These are phyloP conservation scores for Plecturocebus donacophilus DNA, from an alignment of 2,113 vertebrate genomes.

Conservation along the genomic window DNA sequence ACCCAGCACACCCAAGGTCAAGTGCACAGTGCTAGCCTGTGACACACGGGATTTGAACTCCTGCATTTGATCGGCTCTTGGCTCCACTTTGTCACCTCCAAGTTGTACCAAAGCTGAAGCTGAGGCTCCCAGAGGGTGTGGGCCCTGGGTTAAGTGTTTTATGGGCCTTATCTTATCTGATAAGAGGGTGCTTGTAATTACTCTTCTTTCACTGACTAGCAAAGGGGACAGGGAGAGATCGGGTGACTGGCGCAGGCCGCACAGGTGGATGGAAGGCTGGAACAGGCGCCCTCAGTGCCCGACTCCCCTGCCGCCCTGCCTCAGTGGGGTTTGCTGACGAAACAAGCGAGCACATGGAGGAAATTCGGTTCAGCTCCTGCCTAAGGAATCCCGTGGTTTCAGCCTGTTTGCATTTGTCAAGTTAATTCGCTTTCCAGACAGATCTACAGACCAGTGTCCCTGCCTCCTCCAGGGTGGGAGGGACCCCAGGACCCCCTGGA, in stretches of 20 bases:
- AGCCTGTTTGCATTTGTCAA: slow-evolving; percentile 74
- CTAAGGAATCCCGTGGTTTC: slow-evolving; percentile 11
- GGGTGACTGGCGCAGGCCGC: not conserved
- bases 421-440: slow-evolving; percentile 79
- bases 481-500: too few species aligned
- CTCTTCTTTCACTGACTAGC: not conserved
- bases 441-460: slow-evolving; percentile 67
- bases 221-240: not conserved
- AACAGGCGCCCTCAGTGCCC: not conserved
- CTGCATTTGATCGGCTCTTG: not conserved
- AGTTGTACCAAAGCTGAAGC: not conserved
- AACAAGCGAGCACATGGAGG: not conserved
- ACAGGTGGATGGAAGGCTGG: not conserved
- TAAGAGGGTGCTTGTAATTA: not conserved
- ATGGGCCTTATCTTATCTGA: slow-evolving; percentile 25
- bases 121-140: not conserved
- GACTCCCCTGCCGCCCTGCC: not conserved
- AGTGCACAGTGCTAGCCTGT: not conserved
- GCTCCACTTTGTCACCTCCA: not conserved
- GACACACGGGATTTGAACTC: not conserved
- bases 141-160: not conserved
- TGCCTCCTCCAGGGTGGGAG: not conserved
- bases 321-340: not conserved
- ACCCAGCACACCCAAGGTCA: not conserved
- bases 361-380: not conserved